These are phyloP conservation scores for Platypus cylindrus DNA, from an alignment of 2,888 invertebrate species.

Conservation along the genomic window DNA sequence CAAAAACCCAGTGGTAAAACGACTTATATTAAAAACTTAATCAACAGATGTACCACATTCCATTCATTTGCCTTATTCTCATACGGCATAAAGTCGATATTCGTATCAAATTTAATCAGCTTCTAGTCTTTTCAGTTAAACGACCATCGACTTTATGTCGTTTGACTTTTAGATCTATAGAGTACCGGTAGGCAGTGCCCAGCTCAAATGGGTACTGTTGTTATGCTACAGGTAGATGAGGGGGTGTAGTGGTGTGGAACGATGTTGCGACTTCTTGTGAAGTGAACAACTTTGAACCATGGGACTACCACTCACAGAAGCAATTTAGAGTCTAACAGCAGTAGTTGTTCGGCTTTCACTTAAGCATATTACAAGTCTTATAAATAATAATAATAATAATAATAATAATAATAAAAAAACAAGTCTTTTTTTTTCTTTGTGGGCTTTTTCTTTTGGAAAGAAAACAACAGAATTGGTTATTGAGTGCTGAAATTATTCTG, in stretches of 20 bases:
- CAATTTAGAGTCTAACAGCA: constrained; percentile 17
- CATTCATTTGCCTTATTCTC: constrained; percentile 2
- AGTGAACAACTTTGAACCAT: constrained; percentile 29
- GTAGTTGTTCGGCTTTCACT: constrained; percentile 15
- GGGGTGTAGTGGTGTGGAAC: constrained; percentile 28
- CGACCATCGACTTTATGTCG: constrained; percentile 28
- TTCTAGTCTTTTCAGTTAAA: constrained; percentile 28
- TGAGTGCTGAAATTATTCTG: too few species aligned
- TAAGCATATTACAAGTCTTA: constrained; percentile 1
- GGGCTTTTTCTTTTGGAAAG: too few species aligned
- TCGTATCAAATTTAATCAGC: constrained; percentile 23
- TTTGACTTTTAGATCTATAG: constrained; percentile 24
- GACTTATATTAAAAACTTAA: constrained; percentile 28
- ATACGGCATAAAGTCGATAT: constrained; percentile 19
- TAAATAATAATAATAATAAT: constrained; percentile 2
- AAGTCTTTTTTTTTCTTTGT: not conserved
- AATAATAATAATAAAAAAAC: not conserved
- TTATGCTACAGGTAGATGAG: constrained; percentile 14
- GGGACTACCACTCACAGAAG: constrained; percentile 37
- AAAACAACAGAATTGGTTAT: too few species aligned
- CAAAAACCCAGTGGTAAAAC: constrained; percentile 16
- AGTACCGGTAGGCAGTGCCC: constrained; percentile 27
- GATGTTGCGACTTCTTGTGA: constrained; percentile 35
- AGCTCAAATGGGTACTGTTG: too few species aligned
- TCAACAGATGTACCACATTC: constrained; percentile 20